phyloP scores from a whole-genome alignment of 2,113 vertebrate species.

The Cottus gobio region DNA sequence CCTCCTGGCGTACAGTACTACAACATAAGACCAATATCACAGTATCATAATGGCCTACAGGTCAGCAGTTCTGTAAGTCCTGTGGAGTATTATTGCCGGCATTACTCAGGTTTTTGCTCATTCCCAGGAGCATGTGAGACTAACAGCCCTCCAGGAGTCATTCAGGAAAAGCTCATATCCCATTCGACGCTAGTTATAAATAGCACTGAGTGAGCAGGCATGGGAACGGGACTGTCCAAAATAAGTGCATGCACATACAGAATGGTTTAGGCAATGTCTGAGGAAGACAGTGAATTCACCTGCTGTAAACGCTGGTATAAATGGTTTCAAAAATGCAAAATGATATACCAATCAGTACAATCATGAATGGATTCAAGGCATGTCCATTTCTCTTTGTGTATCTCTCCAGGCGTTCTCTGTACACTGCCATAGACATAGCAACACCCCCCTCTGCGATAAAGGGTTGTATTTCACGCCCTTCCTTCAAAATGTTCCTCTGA shows the following conservation, averaged over 20 bases:
- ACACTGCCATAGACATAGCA: constrained; percentile 3
- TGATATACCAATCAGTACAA: constrained; percentile 1
- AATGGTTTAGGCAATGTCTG: constrained; percentile 34
- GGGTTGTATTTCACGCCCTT: constrained; percentile 9
- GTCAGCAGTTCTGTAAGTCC: constrained; percentile 45
- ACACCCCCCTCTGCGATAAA: constrained; percentile 11
- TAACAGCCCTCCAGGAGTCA: constrained; percentile 63
- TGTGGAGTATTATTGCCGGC: constrained; percentile 43
- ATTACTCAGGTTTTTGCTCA: constrained; percentile 51
- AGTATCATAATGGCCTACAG: constrained; percentile 8
- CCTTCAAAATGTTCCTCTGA: constrained; percentile 27
- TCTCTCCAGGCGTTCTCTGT: constrained; percentile 8
- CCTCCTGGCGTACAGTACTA: background rate
- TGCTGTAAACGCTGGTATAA: constrained; percentile 15
- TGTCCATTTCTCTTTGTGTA: constrained; percentile 4
- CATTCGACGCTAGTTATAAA: constrained; percentile 71
- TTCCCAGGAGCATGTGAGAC: constrained; percentile 46
- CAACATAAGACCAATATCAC: constrained; percentile 4
- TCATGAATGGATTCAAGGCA: constrained; percentile 8
- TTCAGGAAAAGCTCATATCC: constrained; percentile 73
- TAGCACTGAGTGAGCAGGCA: constrained; percentile 66
- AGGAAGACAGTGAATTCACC: constrained; percentile 20
- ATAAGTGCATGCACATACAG: constrained; percentile 51
- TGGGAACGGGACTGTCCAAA: constrained; percentile 68
- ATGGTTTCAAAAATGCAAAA: background rate